Percentiles rank a stretch among this genome's conserved stretches.
These are phyloP conservation scores for Callitettix versicolor DNA, from an alignment of 1,140 invertebrate species.

Conservation along the genomic window DNA sequence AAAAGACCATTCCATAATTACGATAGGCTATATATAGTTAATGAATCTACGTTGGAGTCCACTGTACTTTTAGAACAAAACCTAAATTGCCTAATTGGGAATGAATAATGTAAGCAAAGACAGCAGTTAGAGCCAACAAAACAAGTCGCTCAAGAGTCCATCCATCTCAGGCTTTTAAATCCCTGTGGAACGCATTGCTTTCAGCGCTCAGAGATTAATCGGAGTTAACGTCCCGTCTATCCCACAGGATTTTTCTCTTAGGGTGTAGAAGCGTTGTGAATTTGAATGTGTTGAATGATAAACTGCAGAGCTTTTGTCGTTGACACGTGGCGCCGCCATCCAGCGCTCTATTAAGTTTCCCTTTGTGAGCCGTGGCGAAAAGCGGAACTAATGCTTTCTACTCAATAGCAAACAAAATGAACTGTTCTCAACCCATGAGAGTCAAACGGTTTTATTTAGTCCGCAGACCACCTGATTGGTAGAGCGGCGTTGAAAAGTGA, in stretches of 20 bases:
- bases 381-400: slow-evolving; percentile 12
- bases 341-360: slow-evolving; percentile 8
- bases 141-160: too few species aligned
- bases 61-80: too few species aligned
- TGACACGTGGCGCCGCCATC: slow-evolving; percentile 1
- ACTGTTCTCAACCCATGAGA: background rate
- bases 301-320: background rate
- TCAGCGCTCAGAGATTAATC: too few species aligned
- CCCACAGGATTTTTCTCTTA: slow-evolving; percentile 14
- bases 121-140: too few species aligned
- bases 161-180: too few species aligned
- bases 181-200: too few species aligned
- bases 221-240: background rate
- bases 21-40: too few species aligned
- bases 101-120: too few species aligned
- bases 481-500: background rate
- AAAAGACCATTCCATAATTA: too few species aligned
- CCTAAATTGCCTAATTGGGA: too few species aligned
- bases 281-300: slow-evolving; percentile 15
- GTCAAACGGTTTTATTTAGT: background rate
- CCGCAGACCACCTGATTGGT: background rate
- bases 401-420: slow-evolving; percentile 11
- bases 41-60: too few species aligned
- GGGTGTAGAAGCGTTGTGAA: slow-evolving; percentile 10
- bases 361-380: slow-evolving; percentile 12